Evolutionary conservation across 2,888 invertebrate genomes (phyloP).

Genomic region (Neocrepidodera transversa): DNA sequence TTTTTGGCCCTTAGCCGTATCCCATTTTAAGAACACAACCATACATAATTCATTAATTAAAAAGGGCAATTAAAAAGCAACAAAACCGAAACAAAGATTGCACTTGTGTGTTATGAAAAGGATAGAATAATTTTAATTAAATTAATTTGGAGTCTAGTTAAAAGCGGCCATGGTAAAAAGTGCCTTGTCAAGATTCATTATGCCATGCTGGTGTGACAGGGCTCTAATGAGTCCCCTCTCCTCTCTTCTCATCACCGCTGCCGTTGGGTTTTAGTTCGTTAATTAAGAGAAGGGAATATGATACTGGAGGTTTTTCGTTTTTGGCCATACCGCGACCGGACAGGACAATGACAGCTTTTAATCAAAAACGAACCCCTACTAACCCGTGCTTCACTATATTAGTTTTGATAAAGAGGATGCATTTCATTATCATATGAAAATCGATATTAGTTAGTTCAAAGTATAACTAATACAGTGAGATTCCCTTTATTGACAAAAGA

Average conservation of each 20-base stretch:
- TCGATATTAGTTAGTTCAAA: too few relatives aligned
- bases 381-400: slow-evolving; percentile 9
- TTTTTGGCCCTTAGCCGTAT: background rate
- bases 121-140: slow-evolving; percentile 58
- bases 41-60: slow-evolving; percentile 50
- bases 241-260: slow-evolving; percentile 18
- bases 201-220: slow-evolving; percentile 59
- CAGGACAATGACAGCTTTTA: slow-evolving; percentile 52
- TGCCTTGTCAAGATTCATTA: slow-evolving; percentile 60
- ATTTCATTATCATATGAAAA: background rate
- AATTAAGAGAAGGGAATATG: slow-evolving; percentile 59
- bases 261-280: slow-evolving; percentile 58
- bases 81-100: slow-evolving; percentile 46
- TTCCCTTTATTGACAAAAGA: too few relatives aligned
- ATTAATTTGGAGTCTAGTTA: slow-evolving; percentile 59
- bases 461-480: too few relatives aligned
- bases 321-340: slow-evolving; percentile 50
- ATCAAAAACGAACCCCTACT: slow-evolving; percentile 31
- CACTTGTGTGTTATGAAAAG: slow-evolving; percentile 44
- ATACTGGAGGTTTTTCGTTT: slow-evolving; percentile 53
- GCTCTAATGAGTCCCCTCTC: slow-evolving; percentile 58
- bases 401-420: background rate
- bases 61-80: slow-evolving; percentile 51
- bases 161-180: slow-evolving; percentile 58
- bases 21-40: slow-evolving; percentile 29